phyloP scores from a whole-genome alignment of 1,140 invertebrate genomes.

The Popillia japonica region DNA sequence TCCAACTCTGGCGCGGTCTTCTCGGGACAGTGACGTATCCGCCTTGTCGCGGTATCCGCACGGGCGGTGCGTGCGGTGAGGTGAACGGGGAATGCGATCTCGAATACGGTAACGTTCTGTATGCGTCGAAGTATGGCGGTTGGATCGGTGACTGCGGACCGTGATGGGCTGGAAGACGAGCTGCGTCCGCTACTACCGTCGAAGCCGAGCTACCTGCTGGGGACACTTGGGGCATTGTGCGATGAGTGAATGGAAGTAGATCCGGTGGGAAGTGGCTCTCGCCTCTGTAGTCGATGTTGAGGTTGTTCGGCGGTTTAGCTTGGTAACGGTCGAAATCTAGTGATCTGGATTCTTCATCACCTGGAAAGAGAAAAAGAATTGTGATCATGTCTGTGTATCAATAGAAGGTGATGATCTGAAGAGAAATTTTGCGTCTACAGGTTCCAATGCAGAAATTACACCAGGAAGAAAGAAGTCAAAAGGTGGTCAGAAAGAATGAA shows the following conservation, averaged over 20 bases:
- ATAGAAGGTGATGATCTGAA: too few species aligned
- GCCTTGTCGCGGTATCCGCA: slow-evolving; percentile 70
- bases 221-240: slow-evolving; percentile 67
- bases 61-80: slow-evolving; percentile 60
- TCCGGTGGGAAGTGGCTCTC: slow-evolving; percentile 79
- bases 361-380: too few species aligned
- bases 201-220: slow-evolving; percentile 78
- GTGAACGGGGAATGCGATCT: slow-evolving; percentile 77
- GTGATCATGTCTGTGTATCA: too few species aligned
- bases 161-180: slow-evolving; percentile 65
- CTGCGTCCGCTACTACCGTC: slow-evolving; percentile 72
- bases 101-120: slow-evolving; percentile 76
- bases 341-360: slow-evolving; percentile 71
- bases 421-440: too few species aligned
- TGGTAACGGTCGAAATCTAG: slow-evolving; percentile 63
- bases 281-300: slow-evolving; percentile 63
- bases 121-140: slow-evolving; percentile 67
- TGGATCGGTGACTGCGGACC: slow-evolving; percentile 63
- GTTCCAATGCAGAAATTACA: too few species aligned
- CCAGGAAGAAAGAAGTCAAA: too few species aligned
- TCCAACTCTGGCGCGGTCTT: slow-evolving; percentile 83
- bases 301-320: slow-evolving; percentile 58
- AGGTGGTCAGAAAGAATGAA: too few species aligned
- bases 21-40: slow-evolving; percentile 87
- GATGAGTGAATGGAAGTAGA: slow-evolving; percentile 76